These are phyloP conservation scores for Euthynnus affinis DNA, from an alignment of 2,797 vertebrate species.

Conservation along the genomic window DNA sequence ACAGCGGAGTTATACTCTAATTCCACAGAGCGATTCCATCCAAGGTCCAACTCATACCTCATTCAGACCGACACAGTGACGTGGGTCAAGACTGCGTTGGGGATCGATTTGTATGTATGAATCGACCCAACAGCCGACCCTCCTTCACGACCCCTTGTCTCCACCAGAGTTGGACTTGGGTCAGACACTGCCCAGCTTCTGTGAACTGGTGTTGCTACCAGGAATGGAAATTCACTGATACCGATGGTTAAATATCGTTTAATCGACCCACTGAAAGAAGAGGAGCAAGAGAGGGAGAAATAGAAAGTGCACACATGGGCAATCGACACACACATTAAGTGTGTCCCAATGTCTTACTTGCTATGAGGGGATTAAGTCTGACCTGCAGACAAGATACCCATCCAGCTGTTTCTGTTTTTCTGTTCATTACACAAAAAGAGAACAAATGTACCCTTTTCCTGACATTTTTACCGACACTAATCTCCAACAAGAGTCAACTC, in stretches of 20 bases:
- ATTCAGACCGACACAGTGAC: not conserved
- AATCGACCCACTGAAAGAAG: not conserved
- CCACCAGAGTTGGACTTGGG: no score
- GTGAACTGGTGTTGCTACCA: no score
- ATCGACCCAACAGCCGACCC: not conserved
- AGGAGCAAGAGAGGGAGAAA: not conserved
- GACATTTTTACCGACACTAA: slow-evolving; percentile 18
- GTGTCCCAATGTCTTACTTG: slow-evolving; percentile 27
- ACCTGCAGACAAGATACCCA: slow-evolving; percentile 61
- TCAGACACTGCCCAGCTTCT: no score
- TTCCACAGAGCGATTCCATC: not conserved
- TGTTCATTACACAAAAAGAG: slow-evolving; percentile 32
- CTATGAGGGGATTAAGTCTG: slow-evolving; percentile 57
- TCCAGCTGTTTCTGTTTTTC: slow-evolving; percentile 67
- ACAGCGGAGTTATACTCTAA: not conserved
- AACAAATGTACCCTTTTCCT: slow-evolving; percentile 14
- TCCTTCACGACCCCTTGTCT: no score
- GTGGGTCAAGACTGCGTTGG: not conserved
- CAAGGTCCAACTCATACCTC: not conserved
- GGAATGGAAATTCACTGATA: not conserved
- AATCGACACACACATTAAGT: slow-evolving; percentile 14
- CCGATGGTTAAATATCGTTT: not conserved
- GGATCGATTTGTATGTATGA: not conserved
- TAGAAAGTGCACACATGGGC: not conserved
- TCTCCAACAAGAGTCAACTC: slow-evolving; percentile 5